Evolutionary conservation across 2,888 invertebrate species (phyloP).

Genomic region (Linnaemya tessellans): DNA sequence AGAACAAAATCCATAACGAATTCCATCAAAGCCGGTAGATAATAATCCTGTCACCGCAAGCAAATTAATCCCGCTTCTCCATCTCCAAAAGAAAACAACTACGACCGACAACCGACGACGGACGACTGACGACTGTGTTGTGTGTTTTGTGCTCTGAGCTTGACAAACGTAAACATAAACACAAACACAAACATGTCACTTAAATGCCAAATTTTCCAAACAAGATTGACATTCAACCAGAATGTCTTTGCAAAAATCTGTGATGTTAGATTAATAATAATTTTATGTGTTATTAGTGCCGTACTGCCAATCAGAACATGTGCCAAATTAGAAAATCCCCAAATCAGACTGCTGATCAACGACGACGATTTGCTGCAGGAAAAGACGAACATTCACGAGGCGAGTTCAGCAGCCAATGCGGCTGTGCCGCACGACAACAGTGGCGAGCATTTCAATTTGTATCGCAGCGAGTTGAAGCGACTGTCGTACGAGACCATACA

Average conservation of each 20-base stretch:
- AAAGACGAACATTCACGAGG: constrained; percentile 62
- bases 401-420: constrained; percentile 11
- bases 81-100: neutral
- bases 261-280: constrained; percentile 71
- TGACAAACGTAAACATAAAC: neutral
- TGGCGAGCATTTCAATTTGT: constrained; percentile 75
- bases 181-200: constrained; percentile 65
- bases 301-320: constrained; percentile 70
- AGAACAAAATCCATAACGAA: neutral
- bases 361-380: constrained; percentile 75
- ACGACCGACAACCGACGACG: too few species aligned
- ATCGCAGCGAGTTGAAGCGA: constrained; percentile 76
- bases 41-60: neutral
- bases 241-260: constrained; percentile 63
- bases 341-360: constrained; percentile 75
- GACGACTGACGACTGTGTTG: neutral
- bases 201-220: constrained; percentile 67
- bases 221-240: constrained; percentile 66
- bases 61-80: neutral
- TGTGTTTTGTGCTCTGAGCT: constrained; percentile 4
- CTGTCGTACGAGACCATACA: constrained; percentile 81
- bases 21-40: constrained; percentile 12
- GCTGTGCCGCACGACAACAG: constrained; percentile 60
- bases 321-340: constrained; percentile 75
- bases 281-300: constrained; percentile 63